These are phyloP conservation scores for Pachypanchax playfairii DNA, from an alignment of 2,113 vertebrate genomes.

Conservation along the genomic window DNA sequence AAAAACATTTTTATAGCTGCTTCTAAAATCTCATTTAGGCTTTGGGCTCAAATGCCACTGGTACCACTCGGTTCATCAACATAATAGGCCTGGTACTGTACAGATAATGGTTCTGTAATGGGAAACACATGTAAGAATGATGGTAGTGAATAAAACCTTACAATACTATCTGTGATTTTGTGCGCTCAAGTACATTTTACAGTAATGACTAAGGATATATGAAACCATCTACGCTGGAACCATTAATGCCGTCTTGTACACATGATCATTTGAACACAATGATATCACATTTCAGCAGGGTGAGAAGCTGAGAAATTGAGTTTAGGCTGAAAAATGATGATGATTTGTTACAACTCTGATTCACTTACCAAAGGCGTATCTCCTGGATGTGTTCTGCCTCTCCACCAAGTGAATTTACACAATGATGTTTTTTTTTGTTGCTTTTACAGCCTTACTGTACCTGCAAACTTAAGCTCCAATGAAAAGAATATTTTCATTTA, in stretches of 20 bases:
- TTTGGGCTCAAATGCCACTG: constrained; percentile 44
- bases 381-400: neutral
- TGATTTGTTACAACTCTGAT: constrained; percentile 17
- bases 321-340: constrained; percentile 31
- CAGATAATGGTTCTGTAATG: constrained; percentile 53
- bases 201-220: constrained; percentile 55
- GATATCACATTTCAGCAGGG: constrained; percentile 35
- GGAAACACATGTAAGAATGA: constrained; percentile 40
- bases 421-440: neutral
- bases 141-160: constrained; percentile 36
- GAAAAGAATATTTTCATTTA: too few relatives aligned
- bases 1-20: constrained; percentile 13
- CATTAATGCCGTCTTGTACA: constrained; percentile 56
- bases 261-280: constrained; percentile 55
- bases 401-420: neutral
- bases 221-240: constrained; percentile 47
- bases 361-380: neutral
- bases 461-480: too few relatives aligned
- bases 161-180: constrained; percentile 18
- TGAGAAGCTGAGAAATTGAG: constrained; percentile 31
- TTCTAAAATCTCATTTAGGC: constrained; percentile 37
- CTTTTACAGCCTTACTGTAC: neutral
- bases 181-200: constrained; percentile 49
- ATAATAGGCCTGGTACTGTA: constrained; percentile 13
- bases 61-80: constrained; percentile 31